Evolutionary conservation across 35 echinoderm and acorn worm genomes (phyloP), one percentile per base, ranked within the genome.

Genomic region (Amphiura filiformis): DNA sequence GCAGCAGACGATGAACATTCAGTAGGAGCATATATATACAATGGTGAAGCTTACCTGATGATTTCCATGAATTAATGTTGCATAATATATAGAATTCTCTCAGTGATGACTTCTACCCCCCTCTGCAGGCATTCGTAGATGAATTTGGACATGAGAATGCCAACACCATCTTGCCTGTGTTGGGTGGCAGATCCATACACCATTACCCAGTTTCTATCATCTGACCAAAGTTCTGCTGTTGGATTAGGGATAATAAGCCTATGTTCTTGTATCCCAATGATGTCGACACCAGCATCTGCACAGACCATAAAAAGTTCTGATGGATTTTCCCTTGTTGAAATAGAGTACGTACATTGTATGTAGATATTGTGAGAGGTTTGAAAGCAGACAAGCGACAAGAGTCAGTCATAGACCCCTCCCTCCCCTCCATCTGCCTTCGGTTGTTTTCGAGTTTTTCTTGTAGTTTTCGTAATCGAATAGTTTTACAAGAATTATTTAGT

Each of bases 201-300:
- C n/a, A 76, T 34, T 37, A 86, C 52, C 57, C 84, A 86, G 35
- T 33, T 86, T 30, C 23, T 86, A 30, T 86, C 84, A 76, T 86
- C 84, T 36, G 84, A 86, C 84, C 84, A 86, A 30, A 86, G 52
- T 86, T 86, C 84, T 9, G 76, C 49, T 31, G 84, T 86, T 33
- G 52, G 64, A 31, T 75, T 86, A 26, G 38, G 23, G 30, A 1
- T 65, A 47, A 86, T 86, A 37, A 86, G 84, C 84, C 84, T 61
- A 33, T 76, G 84, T 33, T 86, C 84, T 75, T 86, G 57, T 11
- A 86, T 86, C 2, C 84, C 84, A 7, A 86, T 86, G 32, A 86
- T 86, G 57, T 86, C 84, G 4, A 86, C 18, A 2, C 79, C 79
- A 42, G 37, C 81, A 42, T 83, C 41, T 22, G 81, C 39, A 32